Conservation (phyloP, 1,140 invertebrate species). For the Cydia fagiglandana region DNA sequence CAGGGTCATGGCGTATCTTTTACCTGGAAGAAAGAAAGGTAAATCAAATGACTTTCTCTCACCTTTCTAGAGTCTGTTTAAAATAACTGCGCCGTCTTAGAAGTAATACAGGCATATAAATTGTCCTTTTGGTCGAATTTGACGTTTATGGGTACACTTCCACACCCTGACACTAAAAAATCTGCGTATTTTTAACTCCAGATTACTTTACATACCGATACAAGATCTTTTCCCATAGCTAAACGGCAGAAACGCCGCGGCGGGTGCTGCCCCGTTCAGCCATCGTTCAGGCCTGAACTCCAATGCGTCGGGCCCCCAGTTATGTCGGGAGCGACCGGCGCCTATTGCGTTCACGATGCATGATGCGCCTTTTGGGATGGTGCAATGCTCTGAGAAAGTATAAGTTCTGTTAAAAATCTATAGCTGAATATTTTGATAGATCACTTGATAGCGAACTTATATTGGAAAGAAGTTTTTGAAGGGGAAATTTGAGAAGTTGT, state of each 20-base stretch:
- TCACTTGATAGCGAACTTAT: too few species aligned
- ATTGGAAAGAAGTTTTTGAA: too few species aligned
- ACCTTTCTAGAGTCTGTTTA: too few species aligned
- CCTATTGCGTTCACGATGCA: conserved; percentile 47
- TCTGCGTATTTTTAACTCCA: too few species aligned
- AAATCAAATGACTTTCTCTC: background rate
- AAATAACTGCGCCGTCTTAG: too few species aligned
- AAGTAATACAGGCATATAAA: too few species aligned
- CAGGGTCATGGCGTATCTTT: conserved; percentile 54
- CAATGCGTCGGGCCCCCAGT: conserved; percentile 53
- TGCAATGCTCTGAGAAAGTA: conserved; percentile 45
- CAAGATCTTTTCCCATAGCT: conserved; percentile 56
- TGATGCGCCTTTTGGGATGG: conserved; percentile 44
- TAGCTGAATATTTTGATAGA: too few species aligned
- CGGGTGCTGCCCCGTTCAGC: conserved; percentile 35
- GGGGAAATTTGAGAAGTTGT: too few species aligned
- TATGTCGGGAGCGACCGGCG: conserved; percentile 43
- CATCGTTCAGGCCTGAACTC: conserved; percentile 55
- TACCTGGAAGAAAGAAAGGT: conserved; percentile 45
- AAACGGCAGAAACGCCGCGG: conserved; percentile 48
- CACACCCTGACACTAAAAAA: too few species aligned
- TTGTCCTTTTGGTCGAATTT: too few species aligned
- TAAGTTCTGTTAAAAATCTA: background rate
- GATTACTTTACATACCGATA: conserved; percentile 46
- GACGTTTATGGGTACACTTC: too few species aligned